phyloP scores from a whole-genome alignment of 2,113 vertebrate genomes.

The Melanostigma gelatinosum region DNA sequence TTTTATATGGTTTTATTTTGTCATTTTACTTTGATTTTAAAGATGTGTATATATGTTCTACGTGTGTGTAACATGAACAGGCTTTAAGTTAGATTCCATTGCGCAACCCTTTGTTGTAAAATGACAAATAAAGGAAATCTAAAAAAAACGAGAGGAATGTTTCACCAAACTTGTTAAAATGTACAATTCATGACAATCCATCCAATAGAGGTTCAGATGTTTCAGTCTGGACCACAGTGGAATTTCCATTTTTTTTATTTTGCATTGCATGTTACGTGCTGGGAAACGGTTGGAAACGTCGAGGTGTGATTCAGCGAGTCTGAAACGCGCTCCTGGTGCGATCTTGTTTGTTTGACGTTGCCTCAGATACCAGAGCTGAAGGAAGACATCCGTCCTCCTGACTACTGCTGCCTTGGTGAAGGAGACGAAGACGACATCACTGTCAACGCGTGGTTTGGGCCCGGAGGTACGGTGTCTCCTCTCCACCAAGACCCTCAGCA shows the following conservation, averaged over 20 bases:
- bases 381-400: constrained; percentile 91
- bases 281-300: constrained; percentile 1
- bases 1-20: background rate
- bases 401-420: constrained; percentile 94
- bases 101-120: background rate
- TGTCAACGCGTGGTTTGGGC: constrained; percentile 97
- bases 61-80: background rate
- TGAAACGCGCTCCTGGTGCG: background rate
- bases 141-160: no score
- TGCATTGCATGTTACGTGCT: background rate
- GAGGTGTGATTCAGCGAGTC: background rate
- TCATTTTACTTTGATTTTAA: background rate
- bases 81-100: background rate
- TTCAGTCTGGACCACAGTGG: no score
- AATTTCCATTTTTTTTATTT: no score
- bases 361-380: constrained; percentile 92
- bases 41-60: background rate
- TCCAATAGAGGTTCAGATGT: background rate
- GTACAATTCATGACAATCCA: background rate
- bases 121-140: background rate
- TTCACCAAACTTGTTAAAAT: background rate
- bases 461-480: constrained; percentile 91
- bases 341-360: constrained; percentile 19
- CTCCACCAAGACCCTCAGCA: constrained; percentile 97
- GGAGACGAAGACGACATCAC: constrained; percentile 94